Conservation (phyloP, 2,888 invertebrate species). For the Tipula vernalis region DNA sequence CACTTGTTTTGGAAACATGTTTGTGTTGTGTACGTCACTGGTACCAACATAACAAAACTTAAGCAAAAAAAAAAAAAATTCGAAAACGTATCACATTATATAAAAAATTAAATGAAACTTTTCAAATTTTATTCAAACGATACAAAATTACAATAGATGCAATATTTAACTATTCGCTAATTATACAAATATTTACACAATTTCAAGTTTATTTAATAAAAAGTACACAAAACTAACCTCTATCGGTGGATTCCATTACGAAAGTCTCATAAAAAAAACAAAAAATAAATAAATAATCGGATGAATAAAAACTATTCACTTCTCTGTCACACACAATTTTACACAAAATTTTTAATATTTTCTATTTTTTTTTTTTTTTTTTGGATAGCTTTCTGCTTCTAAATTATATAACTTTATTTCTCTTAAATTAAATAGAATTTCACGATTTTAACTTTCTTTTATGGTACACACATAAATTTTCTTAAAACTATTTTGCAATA, state of each 20-base stretch:
- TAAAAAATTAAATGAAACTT: neutral
- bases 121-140: neutral
- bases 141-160: neutral
- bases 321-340: neutral
- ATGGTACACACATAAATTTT: neutral
- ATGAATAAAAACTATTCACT: neutral
- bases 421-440: neutral
- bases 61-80: neutral
- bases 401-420: neutral
- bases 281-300: neutral
- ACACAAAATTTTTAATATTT: neutral
- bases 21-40: neutral
- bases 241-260: constrained; percentile 5
- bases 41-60: neutral
- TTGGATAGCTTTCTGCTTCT: neutral
- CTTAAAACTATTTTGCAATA: neutral
- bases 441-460: neutral
- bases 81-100: neutral
- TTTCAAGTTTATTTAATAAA: neutral
- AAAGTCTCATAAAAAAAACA: neutral
- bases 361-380: neutral
- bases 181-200: neutral
- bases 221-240: neutral
- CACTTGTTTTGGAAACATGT: neutral
- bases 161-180: neutral